These are phyloP conservation scores for Aelia acuminata DNA, from an alignment of 2,888 invertebrate species.

Conservation along the genomic window DNA sequence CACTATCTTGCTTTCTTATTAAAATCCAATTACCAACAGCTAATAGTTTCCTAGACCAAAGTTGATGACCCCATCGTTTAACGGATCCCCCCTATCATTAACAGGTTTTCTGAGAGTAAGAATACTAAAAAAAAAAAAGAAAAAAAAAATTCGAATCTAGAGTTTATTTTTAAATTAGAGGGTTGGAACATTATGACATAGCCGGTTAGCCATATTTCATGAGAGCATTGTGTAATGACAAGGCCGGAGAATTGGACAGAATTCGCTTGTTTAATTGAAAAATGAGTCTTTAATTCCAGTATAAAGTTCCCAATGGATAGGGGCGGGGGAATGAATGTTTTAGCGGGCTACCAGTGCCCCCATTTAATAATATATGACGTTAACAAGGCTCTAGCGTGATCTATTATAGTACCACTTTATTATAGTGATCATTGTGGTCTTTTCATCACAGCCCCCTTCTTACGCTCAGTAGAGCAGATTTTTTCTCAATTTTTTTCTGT, in stretches of 20 bases:
- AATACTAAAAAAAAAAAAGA: too few species aligned
- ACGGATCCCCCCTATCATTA: slow-evolving; percentile 10
- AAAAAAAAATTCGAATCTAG: not conserved
- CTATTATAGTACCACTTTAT: slow-evolving; percentile 8
- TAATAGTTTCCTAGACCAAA: slow-evolving; percentile 30
- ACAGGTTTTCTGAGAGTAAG: not conserved
- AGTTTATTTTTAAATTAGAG: slow-evolving; percentile 31
- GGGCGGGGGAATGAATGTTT: not conserved
- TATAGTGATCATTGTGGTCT: not conserved
- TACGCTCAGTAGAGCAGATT: too few species aligned
- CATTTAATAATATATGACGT: slow-evolving; percentile 12
- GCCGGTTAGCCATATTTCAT: slow-evolving; percentile 3
- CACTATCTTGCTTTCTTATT: not conserved
- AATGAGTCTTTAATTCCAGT: slow-evolving; percentile 43
- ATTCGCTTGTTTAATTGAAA: slow-evolving; percentile 42
- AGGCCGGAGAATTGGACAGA: slow-evolving; percentile 11
- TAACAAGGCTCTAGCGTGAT: slow-evolving; percentile 13
- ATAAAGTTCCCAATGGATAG: not conserved
- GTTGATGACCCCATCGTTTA: not conserved
- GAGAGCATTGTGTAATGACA: slow-evolving; percentile 6
- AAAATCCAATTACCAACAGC: not conserved
- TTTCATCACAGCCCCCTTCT: too few species aligned
- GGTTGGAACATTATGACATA: slow-evolving; percentile 1
- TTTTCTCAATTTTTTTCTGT: too few species aligned
- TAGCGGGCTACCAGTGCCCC: not conserved